Evolutionary conservation across 1,140 invertebrate genomes (phyloP), one percentile per base, ranked within the genome.

Genomic region (Pachypsylla venusta): DNA sequence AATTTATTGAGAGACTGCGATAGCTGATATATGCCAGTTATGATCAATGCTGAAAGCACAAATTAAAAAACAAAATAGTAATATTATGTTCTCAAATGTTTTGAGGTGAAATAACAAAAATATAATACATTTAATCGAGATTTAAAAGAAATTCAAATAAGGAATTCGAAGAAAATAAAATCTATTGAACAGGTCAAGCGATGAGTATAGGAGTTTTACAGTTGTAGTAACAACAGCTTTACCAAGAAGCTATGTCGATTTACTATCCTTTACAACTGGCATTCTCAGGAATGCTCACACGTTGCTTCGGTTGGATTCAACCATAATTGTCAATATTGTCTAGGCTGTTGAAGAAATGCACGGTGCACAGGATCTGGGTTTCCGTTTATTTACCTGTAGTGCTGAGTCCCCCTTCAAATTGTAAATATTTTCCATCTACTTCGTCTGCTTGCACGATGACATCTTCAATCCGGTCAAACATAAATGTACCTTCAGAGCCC

Each of bases 361-460:
- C n/a, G n/a, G n/a, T n/a, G n/a, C n/a, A n/a, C n/a, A n/a, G n/a
- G n/a, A n/a, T n/a, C n/a, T n/a, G n/a, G n/a, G n/a, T n/a, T n/a
- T n/a, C n/a, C n/a, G n/a, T n/a, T n/a, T n/a, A n/a, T 56, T 63
- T 61, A 70, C 69, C 67, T 40, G 69, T 70, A 13, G 69, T 66
- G 40, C 65, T 67, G 7, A 87, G 75, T 5, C 93, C 93, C 35
- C 93, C 93, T 74, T 97, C 94, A 74, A 93, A 97, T 74, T 96
- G 86, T 35, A 94, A 75, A 63, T 85, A 83, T 66, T 82, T 81
- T 10, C 85, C 83, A 75, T 96, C 87, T 22, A 94, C 83, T 79
- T 97, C 93, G 77, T 98, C 93, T 27, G 93, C 93, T 70, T 96
- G 91, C 13, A 90, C 83, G 63, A 96, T 76, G 40, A 89, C 83